These are phyloP conservation scores for Leucophenga montana DNA, from an alignment of 2,888 invertebrate species.

Conservation along the genomic window DNA sequence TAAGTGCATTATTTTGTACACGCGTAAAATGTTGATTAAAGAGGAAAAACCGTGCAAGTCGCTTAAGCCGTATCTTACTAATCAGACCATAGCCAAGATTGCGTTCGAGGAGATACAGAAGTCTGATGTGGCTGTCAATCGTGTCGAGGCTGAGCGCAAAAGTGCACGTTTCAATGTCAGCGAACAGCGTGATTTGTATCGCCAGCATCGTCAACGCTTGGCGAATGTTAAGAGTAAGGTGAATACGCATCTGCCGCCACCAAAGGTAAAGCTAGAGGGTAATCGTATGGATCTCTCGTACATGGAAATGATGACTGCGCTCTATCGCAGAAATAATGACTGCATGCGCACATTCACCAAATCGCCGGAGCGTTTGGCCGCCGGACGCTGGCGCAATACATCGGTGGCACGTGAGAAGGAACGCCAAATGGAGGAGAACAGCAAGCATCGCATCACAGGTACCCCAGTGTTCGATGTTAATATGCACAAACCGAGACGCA, in stretches of 20 bases:
- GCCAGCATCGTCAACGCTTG: constrained; percentile 58
- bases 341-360: constrained; percentile 50
- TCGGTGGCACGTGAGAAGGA: constrained; percentile 51
- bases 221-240: constrained; percentile 60
- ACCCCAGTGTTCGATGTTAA: constrained; percentile 52
- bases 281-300: constrained; percentile 55
- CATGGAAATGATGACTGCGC: constrained; percentile 59
- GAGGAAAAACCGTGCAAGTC: not conserved
- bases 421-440: constrained; percentile 48
- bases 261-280: constrained; percentile 44
- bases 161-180: constrained; percentile 10
- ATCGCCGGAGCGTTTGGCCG: constrained; percentile 54
- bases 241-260: constrained; percentile 51
- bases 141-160: not conserved
- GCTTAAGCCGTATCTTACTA: not conserved
- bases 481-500: constrained; percentile 35
- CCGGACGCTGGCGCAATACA: constrained; percentile 52
- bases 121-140: not conserved
- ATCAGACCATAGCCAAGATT: not conserved
- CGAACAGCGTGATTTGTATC: constrained; percentile 55
- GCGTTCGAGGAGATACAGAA: not conserved
- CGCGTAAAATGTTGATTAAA: constrained; percentile 7
- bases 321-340: constrained; percentile 50
- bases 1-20: too few relatives aligned
- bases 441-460: constrained; percentile 44